Evolutionary conservation across 2,888 invertebrate species (phyloP).

Genomic region (Oasisia sp.): DNA sequence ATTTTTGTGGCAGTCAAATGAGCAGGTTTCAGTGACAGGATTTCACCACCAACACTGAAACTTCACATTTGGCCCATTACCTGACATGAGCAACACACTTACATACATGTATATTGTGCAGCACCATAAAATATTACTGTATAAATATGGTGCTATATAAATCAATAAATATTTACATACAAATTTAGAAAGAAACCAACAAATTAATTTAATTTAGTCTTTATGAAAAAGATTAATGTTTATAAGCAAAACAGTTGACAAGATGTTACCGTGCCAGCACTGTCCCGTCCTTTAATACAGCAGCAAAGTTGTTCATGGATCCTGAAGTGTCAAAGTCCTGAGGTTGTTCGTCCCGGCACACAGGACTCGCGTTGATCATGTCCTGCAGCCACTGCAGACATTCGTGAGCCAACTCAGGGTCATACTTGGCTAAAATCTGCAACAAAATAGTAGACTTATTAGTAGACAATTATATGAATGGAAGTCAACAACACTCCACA

Average conservation of each 20-base stretch:
- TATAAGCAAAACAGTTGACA: background rate
- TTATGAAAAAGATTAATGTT: background rate
- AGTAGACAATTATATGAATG: background rate
- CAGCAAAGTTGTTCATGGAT: conserved; percentile 32
- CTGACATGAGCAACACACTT: too few species aligned
- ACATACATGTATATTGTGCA: too few species aligned
- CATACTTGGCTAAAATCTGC: conserved; percentile 35
- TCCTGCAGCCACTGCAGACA: conserved; percentile 38
- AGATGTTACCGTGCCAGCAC: conserved; percentile 36
- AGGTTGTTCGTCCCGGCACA: conserved; percentile 18
- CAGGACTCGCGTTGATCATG: conserved; percentile 30
- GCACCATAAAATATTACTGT: too few species aligned
- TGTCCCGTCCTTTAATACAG: conserved; percentile 35
- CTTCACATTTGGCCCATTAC: too few species aligned
- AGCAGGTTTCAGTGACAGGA: too few species aligned
- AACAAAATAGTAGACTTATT: background rate
- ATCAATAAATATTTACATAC: too few species aligned
- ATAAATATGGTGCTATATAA: too few species aligned
- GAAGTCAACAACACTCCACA: too few species aligned
- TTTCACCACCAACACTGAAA: too few species aligned
- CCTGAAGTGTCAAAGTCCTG: conserved; percentile 34
- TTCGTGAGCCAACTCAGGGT: conserved; percentile 36
- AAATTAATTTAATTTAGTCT: too few species aligned
- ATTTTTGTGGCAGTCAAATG: too few species aligned
- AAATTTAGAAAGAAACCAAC: too few species aligned